These are phyloP conservation scores for Papilio xuthus DNA, from an alignment of 1,140 invertebrate species.

Conservation along the genomic window DNA sequence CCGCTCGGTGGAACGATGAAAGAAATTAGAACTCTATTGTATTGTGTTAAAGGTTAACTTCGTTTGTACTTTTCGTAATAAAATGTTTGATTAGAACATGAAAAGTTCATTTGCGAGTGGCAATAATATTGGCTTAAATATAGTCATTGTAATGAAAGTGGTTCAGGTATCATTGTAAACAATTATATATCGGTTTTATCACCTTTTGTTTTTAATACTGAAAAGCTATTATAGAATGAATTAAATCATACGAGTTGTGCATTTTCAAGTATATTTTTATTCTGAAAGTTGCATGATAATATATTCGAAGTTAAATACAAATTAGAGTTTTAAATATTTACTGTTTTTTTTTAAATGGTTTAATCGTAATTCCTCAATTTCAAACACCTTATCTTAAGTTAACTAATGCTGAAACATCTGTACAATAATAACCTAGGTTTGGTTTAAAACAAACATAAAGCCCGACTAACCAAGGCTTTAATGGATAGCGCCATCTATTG, in stretches of 20 bases:
- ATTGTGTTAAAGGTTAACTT: neutral
- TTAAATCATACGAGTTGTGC: neutral
- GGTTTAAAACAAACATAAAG: too few relatives aligned
- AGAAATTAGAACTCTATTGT: conserved; percentile 41
- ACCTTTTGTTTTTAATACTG: neutral
- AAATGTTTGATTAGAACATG: conserved; percentile 24
- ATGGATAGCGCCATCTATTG: too few relatives aligned
- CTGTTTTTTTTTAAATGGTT: too few relatives aligned
- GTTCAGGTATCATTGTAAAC: neutral
- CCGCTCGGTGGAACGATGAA: conserved; percentile 51
- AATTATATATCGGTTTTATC: neutral
- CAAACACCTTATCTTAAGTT: too few relatives aligned
- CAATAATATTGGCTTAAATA: conserved; percentile 32
- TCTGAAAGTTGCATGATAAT: too few relatives aligned
- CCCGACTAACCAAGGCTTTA: too few relatives aligned
- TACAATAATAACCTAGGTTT: too few relatives aligned
- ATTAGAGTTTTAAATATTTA: too few relatives aligned
- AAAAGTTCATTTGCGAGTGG: conserved; percentile 36
- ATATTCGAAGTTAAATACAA: too few relatives aligned
- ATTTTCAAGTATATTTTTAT: too few relatives aligned
- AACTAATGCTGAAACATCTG: too few relatives aligned
- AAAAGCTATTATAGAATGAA: neutral
- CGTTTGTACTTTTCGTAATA: neutral
- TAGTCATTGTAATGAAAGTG: neutral
- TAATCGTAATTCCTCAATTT: too few relatives aligned